These are phyloP conservation scores for Oryctes rhinoceros DNA, from an alignment of 1,140 invertebrate genomes.

Conservation along the genomic window DNA sequence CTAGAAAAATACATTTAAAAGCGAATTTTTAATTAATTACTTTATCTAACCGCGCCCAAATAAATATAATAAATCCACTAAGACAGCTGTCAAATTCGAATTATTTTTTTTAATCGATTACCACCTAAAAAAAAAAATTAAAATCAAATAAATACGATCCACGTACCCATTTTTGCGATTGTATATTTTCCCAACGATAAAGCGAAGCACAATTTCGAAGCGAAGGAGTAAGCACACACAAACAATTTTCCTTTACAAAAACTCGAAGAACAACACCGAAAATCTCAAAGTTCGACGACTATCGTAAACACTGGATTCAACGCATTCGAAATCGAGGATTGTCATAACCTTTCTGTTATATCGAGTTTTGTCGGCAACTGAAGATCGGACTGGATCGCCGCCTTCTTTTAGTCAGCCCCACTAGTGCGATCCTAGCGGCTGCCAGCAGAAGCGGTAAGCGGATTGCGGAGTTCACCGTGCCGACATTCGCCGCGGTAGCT, in stretches of 20 bases:
- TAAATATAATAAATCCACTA: not conserved
- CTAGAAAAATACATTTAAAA: too few relatives aligned
- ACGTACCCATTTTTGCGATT: not conserved
- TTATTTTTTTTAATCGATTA: not conserved
- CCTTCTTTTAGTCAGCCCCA: conserved; percentile 3
- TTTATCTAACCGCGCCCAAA: not conserved
- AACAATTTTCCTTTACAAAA: not conserved
- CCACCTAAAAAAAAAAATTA: not conserved
- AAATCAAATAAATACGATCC: not conserved
- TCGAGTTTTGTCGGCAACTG: conserved; percentile 20
- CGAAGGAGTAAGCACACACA: not conserved
- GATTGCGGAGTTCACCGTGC: not conserved
- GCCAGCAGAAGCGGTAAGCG: not conserved
- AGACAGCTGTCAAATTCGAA: conserved; percentile 6
- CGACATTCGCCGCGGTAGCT: not conserved
- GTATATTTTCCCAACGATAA: not conserved
- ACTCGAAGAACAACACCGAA: not conserved
- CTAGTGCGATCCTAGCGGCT: not conserved
- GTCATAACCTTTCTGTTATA: not conserved
- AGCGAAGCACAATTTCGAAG: not conserved
- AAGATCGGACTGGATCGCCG: not conserved
- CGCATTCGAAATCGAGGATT: not conserved
- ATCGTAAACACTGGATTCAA: conserved; percentile 3
- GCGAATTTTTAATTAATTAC: too few relatives aligned
- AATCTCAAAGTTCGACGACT: not conserved